Evolutionary conservation across 1,140 invertebrate genomes (phyloP), one percentile per base, ranked within the genome.

Genomic region (Conus ventricosus): DNA sequence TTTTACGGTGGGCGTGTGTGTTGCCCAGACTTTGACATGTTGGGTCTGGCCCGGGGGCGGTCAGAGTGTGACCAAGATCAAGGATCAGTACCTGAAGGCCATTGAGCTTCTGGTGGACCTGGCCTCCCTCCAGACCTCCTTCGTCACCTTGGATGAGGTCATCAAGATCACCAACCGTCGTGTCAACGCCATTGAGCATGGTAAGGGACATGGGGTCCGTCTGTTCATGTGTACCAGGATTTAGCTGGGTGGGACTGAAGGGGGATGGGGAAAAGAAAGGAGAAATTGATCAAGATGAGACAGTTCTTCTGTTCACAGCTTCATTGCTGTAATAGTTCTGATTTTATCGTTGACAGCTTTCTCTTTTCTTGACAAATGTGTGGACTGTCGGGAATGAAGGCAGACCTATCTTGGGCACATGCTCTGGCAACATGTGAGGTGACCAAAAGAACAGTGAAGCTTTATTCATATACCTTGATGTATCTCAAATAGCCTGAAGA

Each of bases 111-210:
- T 99, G 67, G 98, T 99, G 6, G 98, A 99, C 94, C 95, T 99
- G 92, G 99, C 99, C 17, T 99, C 98, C 17, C 95, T 99, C 81
- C 99, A 99, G 95, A 99, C 98, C 3, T 99, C 98, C 71, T 99
- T 99, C 95, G 98, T 99, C 10, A 99, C 98, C 76, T 95, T 99
- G 75, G 99, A 99, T 95, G 98, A 99, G 95, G 98, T 99, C 54
- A 99, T 99, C 91, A 99, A 99, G 95, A 97, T 98, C 80, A 99
- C 99, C 11, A 99, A 99, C 95, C 96, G 99, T 91, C 97, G 99
- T 97, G 99, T 99, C 23, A 99, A 99, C 96, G 99, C 99, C 93
- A 99, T 99, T 95, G 99, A 99, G 95, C 98, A 99, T 95, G 99
- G 98, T 98, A 95, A 63, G 60, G 1, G 60, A 13, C 20, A 6